Conservation (phyloP, 1,140 invertebrate species). For the Philotrypesis tridentata region DNA sequence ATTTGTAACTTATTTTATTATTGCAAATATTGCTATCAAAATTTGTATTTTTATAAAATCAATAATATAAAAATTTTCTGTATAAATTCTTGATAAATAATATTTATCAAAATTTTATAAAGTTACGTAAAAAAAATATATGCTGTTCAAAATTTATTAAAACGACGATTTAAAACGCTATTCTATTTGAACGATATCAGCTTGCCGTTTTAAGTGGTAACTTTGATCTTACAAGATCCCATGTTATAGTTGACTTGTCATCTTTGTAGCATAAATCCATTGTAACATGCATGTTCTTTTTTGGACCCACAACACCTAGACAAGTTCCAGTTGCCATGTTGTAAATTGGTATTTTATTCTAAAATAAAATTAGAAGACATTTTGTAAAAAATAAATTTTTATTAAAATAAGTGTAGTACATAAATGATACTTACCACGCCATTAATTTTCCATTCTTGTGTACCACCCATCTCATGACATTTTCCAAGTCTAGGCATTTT, state of each 20-base stretch:
- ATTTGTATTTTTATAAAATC: not conserved
- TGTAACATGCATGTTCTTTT: conserved; percentile 75
- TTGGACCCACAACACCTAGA: conserved; percentile 76
- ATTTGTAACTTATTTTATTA: not conserved
- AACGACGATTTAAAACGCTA: not conserved
- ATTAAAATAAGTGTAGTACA: not conserved
- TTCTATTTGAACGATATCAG: conserved; percentile 57
- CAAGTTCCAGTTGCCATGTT: conserved; percentile 91
- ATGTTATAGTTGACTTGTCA: conserved; percentile 75
- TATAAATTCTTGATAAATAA: not conserved
- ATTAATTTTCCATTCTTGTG: conserved; percentile 91
- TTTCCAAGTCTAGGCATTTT: conserved; percentile 84
- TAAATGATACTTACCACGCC: conserved; percentile 74
- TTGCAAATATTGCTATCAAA: not conserved
- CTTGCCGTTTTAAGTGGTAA: conserved; percentile 58
- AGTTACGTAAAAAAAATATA: not conserved
- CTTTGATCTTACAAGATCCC: conserved; percentile 81
- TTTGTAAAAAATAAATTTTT: not conserved
- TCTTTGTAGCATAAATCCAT: conserved; percentile 84
- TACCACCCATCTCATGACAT: conserved; percentile 92
- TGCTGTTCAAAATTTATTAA: not conserved
- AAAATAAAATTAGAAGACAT: conserved; percentile 54
- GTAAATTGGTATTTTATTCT: conserved; percentile 86
- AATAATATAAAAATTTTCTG: not conserved
- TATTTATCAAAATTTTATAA: not conserved